Conservation (phyloP, 2,113 vertebrate species). For the Globicephala melas region DNA sequence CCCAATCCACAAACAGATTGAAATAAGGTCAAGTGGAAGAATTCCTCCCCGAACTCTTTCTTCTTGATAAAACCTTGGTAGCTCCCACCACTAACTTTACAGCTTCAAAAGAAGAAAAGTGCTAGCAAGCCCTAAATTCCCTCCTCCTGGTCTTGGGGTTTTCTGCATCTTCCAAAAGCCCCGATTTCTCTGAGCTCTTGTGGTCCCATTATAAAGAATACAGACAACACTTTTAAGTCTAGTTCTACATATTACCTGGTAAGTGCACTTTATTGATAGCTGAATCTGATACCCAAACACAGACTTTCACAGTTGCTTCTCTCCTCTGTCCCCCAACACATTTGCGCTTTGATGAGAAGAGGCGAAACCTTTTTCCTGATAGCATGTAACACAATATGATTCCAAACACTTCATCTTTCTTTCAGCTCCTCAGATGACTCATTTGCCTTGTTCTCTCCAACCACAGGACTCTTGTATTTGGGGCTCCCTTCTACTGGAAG, state of each 20-base stretch:
- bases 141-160: neutral
- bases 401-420: slow-evolving; percentile 14
- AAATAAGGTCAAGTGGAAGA: neutral
- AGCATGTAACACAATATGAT: neutral
- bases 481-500: neutral
- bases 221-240: neutral
- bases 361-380: neutral
- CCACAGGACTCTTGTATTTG: neutral
- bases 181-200: neutral
- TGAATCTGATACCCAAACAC: neutral
- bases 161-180: neutral
- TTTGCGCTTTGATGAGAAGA: neutral
- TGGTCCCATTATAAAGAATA: neutral
- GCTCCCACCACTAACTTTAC: neutral
- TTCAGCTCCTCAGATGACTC: slow-evolving; percentile 19
- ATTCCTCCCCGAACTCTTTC: neutral
- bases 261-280: neutral
- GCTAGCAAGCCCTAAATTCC: neutral
- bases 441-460: neutral
- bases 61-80: neutral
- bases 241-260: neutral
- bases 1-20: neutral
- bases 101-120: neutral
- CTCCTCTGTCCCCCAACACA: neutral
- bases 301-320: neutral